Evolutionary conservation across 2,888 invertebrate species (phyloP), one percentile per base, ranked within the genome.

Genomic region (Exephanes ischioxanthus): DNA sequence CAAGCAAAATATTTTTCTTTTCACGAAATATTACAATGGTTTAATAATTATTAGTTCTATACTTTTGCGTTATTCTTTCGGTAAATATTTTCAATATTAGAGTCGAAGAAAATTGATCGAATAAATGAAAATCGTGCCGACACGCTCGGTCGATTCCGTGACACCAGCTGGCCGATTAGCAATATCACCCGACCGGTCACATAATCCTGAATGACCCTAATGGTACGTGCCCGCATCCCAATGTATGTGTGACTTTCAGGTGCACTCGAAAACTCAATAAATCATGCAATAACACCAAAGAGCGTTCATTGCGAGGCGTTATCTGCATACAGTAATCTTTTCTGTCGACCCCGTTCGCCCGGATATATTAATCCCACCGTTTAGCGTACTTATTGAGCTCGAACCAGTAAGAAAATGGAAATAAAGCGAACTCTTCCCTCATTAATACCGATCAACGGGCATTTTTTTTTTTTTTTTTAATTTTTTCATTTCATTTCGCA

Each of bases 371-470:
- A 67, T 61, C 73, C 51, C 26, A 81, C 83, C 85, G 82, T 85
- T 88, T 88, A 89, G 87, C 88, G 82, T 37, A 76, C 80, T 87
- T 87, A 87, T 83, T 77, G 86, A 87, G 53, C 73, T 71, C 45
- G 53, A 72, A 67, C 33, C 53, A 70, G 73, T 55, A 37, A 58
- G 45, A 37, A 22, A 61, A 66, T n/a, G 19, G 2, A 71, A 14
- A 16, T 5, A 58, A 58, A 75, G 16, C 19, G 30, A 33, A n/a
- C 5, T 7, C n/a, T 72, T 14, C 14, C 0, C 48, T n/a, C 6
- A 66, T 66, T 51, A n/a, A 73, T 26, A 51, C 51, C 66, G 30
- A 22, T 48, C 48, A 51, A 48, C 37, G 51, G 30, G 53, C 3
- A 22, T 53, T 19, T 22, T 58, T 71, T 79, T 53, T 61, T 53